A percentile compares a stretch with the other conserved stretches of the same genome.
phyloP scores from a whole-genome alignment of 2,797 vertebrate genomes.

The Microcaecilia unicolor region DNA sequence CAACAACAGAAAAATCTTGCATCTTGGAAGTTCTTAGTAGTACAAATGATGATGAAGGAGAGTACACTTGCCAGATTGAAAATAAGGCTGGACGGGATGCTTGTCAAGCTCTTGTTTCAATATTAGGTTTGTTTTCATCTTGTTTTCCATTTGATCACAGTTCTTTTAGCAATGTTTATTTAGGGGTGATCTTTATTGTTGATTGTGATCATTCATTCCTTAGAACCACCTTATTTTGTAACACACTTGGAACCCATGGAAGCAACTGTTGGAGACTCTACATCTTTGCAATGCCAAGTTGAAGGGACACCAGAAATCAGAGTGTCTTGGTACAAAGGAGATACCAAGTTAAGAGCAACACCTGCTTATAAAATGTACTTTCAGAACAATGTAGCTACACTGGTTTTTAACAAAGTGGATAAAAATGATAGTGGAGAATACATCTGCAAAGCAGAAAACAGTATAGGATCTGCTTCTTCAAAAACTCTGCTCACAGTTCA shows the following conservation, averaged over 20 bases:
- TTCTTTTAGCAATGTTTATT: neutral
- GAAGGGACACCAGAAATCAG: slow-evolving; percentile 91
- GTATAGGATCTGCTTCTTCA: slow-evolving; percentile 76
- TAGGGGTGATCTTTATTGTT: neutral
- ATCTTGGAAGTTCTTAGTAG: slow-evolving; percentile 87
- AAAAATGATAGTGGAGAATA: slow-evolving; percentile 83
- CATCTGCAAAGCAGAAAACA: slow-evolving; percentile 87
- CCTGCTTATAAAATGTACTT: slow-evolving; percentile 81
- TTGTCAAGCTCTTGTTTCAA: slow-evolving; percentile 74
- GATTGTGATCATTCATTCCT: slow-evolving; percentile 21
- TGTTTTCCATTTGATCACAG: slow-evolving; percentile 6
- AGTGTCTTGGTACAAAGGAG: slow-evolving; percentile 95
- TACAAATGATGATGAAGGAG: slow-evolving; percentile 77
- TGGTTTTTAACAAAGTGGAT: slow-evolving; percentile 81
- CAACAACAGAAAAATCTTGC: slow-evolving; percentile 88
- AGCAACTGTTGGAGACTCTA: slow-evolving; percentile 80
- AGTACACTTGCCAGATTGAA: slow-evolving; percentile 79
- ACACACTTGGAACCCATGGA: slow-evolving; percentile 80
- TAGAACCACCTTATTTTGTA: slow-evolving; percentile 89
- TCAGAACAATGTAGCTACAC: slow-evolving; percentile 75
- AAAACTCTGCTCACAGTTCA: slow-evolving; percentile 76
- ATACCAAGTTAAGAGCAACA: slow-evolving; percentile 84
- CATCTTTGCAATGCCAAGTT: slow-evolving; percentile 82
- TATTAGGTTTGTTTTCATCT: slow-evolving; percentile 73
- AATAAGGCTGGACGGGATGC: slow-evolving; percentile 83